These are phyloP conservation scores for Rhinichthys osculus DNA, from an alignment of 2,797 vertebrate species.

Conservation along the genomic window DNA sequence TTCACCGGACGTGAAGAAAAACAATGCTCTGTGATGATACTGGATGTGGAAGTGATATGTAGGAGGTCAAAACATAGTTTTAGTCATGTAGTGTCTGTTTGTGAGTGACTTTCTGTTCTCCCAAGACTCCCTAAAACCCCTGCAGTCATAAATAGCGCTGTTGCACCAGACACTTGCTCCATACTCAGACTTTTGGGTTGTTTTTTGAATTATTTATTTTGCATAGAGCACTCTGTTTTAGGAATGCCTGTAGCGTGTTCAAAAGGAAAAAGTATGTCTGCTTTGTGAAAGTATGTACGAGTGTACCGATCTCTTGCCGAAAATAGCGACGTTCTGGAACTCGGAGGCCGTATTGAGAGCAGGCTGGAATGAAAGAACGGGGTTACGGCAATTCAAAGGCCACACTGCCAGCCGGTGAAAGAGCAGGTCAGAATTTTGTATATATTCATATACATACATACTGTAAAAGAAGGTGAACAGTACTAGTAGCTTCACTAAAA, in stretches of 20 bases:
- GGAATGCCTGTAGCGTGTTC: conserved; percentile 64
- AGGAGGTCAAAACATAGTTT: conserved; percentile 60
- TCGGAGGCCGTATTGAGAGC: conserved; percentile 47
- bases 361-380: conserved; percentile 48
- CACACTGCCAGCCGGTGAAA: conserved; percentile 21
- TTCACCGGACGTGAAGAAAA: conserved; percentile 21
- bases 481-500: conserved; percentile 62
- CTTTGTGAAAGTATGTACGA: conserved; percentile 49
- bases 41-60: conserved; percentile 52
- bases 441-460: conserved; percentile 62
- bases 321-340: conserved; percentile 48
- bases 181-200: conserved; percentile 47
- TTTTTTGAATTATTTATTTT: conserved; percentile 64
- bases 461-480: conserved; percentile 56
- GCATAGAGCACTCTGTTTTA: conserved; percentile 68
- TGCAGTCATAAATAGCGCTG: conserved; percentile 57
- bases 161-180: conserved; percentile 59
- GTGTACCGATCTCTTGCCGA: conserved; percentile 29
- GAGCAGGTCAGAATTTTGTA: conserved; percentile 67
- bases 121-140: conserved; percentile 60
- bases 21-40: conserved; percentile 55
- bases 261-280: conserved; percentile 56
- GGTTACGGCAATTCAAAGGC: conserved; percentile 31
- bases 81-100: conserved; percentile 64
- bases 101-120: conserved; percentile 65